Conservation (phyloP, 2,113 vertebrate species). For the Xiphophorus hellerii region DNA sequence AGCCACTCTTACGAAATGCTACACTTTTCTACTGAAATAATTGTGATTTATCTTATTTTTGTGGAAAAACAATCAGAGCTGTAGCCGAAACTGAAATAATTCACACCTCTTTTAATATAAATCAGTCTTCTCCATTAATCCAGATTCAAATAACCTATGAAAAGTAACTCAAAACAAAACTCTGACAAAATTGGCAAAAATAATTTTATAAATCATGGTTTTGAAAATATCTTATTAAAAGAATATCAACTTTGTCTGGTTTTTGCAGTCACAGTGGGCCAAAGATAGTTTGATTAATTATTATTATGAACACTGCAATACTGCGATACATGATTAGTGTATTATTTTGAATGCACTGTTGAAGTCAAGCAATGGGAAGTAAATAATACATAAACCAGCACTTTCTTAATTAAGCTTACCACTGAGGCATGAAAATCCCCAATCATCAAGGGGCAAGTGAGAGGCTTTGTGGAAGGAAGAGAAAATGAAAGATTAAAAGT, state of each 20-base stretch:
- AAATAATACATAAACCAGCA: conserved; percentile 13
- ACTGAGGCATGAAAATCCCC: conserved; percentile 27
- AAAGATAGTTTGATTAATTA: not conserved
- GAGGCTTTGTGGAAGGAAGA: conserved; percentile 29
- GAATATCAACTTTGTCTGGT: not conserved
- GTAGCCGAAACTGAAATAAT: not conserved
- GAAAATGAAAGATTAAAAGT: conserved; percentile 17
- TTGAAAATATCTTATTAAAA: not conserved
- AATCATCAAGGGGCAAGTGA: conserved; percentile 20
- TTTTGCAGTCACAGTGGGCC: not conserved
- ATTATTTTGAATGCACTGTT: conserved; percentile 11
- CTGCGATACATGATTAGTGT: not conserved
- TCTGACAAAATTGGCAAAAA: not conserved
- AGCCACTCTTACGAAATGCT: too few species aligned
- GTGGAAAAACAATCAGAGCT: not conserved
- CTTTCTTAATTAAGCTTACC: conserved; percentile 30
- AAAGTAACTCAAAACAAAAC: not conserved
- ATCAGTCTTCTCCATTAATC: not conserved
- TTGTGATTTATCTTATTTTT: not conserved
- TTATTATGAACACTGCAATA: not conserved
- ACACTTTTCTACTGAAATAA: not conserved
- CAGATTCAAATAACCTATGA: not conserved
- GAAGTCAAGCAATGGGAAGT: conserved; percentile 1
- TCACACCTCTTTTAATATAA: not conserved
- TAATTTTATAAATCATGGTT: not conserved